Evolutionary conservation across 1,140 invertebrate genomes (phyloP).

Genomic region (Oedothorax gibbosus): DNA sequence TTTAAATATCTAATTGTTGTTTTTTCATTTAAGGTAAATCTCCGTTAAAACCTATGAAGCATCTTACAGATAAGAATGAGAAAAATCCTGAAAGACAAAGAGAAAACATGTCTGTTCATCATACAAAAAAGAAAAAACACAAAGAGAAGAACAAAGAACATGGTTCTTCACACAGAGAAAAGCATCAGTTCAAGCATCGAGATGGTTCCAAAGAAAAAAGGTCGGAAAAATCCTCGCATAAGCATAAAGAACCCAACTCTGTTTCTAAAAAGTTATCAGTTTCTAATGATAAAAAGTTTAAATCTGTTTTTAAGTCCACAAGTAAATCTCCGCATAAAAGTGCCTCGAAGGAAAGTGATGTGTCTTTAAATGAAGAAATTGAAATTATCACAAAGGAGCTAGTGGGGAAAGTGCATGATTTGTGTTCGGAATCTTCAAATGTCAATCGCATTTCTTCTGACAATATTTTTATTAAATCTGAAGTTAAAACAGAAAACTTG

Average conservation of each 20-base stretch:
- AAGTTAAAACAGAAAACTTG: slow-evolving; percentile 3
- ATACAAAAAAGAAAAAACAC: slow-evolving; percentile 60
- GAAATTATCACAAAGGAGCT: too few species aligned
- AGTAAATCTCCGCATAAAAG: slow-evolving; percentile 44
- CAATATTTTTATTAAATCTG: not conserved
- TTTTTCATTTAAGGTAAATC: slow-evolving; percentile 21
- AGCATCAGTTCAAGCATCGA: slow-evolving; percentile 34
- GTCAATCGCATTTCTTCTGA: too few species aligned
- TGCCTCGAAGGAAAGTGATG: slow-evolving; percentile 36
- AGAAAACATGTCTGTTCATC: slow-evolving; percentile 50
- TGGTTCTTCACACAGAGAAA: slow-evolving; percentile 36
- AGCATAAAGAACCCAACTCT: slow-evolving; percentile 38
- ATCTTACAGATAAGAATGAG: not conserved
- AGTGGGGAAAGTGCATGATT: too few species aligned
- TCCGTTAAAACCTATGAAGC: slow-evolving; percentile 24
- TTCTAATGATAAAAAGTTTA: slow-evolving; percentile 5
- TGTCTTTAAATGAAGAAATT: too few species aligned
- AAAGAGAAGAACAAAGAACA: slow-evolving; percentile 55
- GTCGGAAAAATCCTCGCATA: slow-evolving; percentile 22
- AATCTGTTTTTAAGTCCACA: slow-evolving; percentile 22
- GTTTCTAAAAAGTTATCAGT: slow-evolving; percentile 19
- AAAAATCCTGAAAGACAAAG: slow-evolving; percentile 43
- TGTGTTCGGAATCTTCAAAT: too few species aligned
- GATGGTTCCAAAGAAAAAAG: slow-evolving; percentile 31
- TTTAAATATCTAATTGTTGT: not conserved